phyloP scores from a whole-genome alignment of 2,113 vertebrate genomes.

The Xenopus borealis region DNA sequence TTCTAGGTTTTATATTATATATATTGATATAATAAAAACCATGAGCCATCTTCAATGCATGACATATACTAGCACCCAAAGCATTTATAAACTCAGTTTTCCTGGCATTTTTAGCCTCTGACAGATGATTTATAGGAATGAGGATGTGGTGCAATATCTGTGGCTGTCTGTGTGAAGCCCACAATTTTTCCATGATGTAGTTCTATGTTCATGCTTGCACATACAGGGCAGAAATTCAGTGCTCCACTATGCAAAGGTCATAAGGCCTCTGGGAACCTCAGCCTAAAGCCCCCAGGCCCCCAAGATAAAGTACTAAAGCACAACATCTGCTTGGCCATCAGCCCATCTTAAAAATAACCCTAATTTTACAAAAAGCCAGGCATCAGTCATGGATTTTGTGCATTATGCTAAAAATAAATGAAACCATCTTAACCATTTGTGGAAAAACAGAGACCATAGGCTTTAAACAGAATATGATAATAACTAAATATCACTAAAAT shows the following conservation, averaged over 20 bases:
- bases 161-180: background rate
- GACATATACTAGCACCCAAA: too few species aligned
- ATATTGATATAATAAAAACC: too few species aligned
- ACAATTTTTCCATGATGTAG: background rate
- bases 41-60: too few species aligned
- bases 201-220: background rate
- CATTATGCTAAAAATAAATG: too few species aligned
- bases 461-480: too few species aligned
- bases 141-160: background rate
- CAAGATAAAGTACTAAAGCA: conserved; percentile 56
- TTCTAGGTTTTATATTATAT: too few species aligned
- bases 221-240: conserved; percentile 14
- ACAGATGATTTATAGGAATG: background rate
- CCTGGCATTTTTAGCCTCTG: too few species aligned
- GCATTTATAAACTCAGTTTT: too few species aligned
- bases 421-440: too few species aligned
- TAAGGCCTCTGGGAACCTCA: conserved; percentile 36
- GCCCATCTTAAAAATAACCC: conserved; percentile 69
- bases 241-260: background rate
- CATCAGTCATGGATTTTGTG: too few species aligned
- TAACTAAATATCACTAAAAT: too few species aligned
- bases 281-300: conserved; percentile 51
- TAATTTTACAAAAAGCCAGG: conserved; percentile 36
- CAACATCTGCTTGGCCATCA: conserved; percentile 72
- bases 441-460: too few species aligned